Conservation (phyloP, 2,113 vertebrate genomes). For the Nyctereutes procyonoides region DNA sequence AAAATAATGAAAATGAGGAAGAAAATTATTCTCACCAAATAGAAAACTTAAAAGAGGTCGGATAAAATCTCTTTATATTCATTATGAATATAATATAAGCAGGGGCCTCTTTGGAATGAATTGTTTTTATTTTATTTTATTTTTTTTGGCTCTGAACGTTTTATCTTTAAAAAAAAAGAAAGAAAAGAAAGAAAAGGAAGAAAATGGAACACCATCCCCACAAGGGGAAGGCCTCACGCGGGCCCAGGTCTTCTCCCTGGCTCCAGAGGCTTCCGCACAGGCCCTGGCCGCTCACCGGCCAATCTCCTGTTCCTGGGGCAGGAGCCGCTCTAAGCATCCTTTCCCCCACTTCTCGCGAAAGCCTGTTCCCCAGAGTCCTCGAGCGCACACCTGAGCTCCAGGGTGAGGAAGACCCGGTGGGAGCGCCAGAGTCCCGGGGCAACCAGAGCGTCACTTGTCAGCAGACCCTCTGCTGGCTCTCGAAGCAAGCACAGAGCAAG, state of each 20-base stretch:
- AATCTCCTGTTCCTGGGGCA: background rate
- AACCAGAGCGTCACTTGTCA: background rate
- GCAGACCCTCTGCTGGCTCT: constrained; percentile 15
- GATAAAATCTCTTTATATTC: constrained; percentile 23
- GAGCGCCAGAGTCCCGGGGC: background rate
- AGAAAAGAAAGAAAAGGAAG: background rate
- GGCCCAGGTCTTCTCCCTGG: constrained; percentile 55
- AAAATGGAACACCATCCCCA: background rate
- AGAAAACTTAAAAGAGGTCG: background rate
- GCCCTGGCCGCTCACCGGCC: background rate
- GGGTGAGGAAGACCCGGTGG: constrained; percentile 16
- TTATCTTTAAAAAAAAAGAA: constrained; percentile 70
- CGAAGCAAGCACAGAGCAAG: constrained; percentile 51
- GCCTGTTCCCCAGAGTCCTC: constrained; percentile 10
- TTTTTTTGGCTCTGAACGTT: constrained; percentile 59
- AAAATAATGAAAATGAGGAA: background rate
- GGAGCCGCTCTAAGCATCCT: background rate
- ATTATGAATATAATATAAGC: background rate
- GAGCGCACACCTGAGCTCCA: background rate
- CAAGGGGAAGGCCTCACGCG: constrained; percentile 16
- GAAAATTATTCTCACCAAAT: background rate
- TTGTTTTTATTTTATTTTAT: too few species aligned
- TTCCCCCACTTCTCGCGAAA: background rate
- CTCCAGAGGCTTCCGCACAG: constrained; percentile 1
- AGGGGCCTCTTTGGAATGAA: too few species aligned